phyloP scores from a whole-genome alignment of 2,888 invertebrate species.

The Caenorhabditis sp. region DNA sequence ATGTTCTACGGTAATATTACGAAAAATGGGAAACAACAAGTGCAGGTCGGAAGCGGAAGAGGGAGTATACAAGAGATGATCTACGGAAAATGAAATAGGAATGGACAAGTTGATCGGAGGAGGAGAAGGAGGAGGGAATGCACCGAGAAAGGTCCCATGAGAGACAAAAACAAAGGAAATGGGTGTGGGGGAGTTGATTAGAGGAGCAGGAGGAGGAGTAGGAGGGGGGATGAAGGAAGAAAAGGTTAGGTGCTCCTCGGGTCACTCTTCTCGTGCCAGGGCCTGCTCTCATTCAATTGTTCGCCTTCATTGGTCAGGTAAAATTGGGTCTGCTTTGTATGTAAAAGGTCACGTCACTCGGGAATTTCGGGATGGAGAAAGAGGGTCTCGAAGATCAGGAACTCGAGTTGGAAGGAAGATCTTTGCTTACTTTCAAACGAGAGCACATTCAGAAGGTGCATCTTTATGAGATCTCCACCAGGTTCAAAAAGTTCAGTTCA shows the following conservation, averaged over 20 bases:
- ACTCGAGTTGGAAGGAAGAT: too few species aligned
- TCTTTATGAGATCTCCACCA: too few species aligned
- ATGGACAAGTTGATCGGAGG: not conserved
- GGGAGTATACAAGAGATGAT: too few species aligned
- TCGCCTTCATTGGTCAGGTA: conserved; percentile 26
- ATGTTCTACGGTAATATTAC: not conserved
- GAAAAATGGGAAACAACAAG: not conserved
- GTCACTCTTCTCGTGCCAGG: too few species aligned
- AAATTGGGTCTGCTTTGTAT: conserved; percentile 18
- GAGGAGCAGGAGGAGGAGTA: not conserved
- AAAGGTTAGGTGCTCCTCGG: conserved; percentile 31
- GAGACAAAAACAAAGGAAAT: too few species aligned
- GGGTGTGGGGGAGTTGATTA: conserved; percentile 6
- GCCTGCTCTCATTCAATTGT: conserved; percentile 27
- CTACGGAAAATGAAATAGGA: not conserved
- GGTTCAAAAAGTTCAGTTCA: too few species aligned
- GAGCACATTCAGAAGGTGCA: too few species aligned
- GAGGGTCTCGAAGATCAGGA: conserved; percentile 3
- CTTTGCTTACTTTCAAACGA: too few species aligned
- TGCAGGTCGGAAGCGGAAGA: too few species aligned
- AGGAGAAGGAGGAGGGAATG: not conserved
- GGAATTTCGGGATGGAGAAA: conserved; percentile 6
- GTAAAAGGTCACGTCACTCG: conserved; percentile 24
- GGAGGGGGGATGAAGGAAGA: too few species aligned
- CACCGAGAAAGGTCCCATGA: too few species aligned